Conservation (phyloP, 2,113 vertebrate genomes). For the Hydropotes inermis region DNA sequence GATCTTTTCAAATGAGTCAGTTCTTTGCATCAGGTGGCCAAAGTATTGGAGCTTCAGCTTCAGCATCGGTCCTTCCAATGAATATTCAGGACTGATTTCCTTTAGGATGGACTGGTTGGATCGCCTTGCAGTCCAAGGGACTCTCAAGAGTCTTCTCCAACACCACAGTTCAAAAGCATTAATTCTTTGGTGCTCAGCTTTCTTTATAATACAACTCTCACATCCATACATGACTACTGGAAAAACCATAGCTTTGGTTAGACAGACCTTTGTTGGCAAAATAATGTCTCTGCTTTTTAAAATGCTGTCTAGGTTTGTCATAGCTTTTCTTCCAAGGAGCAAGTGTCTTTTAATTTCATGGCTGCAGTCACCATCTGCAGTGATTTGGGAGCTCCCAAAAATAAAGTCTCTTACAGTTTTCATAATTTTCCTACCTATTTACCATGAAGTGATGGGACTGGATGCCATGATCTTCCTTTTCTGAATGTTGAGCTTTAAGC, state of each 20-base stretch:
- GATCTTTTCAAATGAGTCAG: rapidly evolving
- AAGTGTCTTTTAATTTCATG: background rate
- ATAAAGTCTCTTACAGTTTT: background rate
- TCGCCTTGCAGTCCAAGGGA: background rate
- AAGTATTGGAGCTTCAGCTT: background rate
- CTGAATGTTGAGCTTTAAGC: background rate
- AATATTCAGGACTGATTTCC: background rate
- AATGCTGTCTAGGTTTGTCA: background rate
- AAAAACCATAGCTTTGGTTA: background rate
- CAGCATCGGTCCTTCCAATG: background rate
- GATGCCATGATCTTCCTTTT: background rate
- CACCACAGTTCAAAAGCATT: background rate
- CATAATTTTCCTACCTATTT: background rate
- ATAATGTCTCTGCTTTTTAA: background rate
- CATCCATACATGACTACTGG: background rate
- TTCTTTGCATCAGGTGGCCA: rapidly evolving
- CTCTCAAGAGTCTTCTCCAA: background rate
- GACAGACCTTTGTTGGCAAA: background rate
- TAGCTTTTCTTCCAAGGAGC: background rate
- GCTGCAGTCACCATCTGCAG: background rate
- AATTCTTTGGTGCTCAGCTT: rapidly evolving
- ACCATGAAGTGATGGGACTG: background rate
- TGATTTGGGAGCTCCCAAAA: background rate
- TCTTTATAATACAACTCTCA: background rate
- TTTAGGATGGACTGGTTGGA: background rate